Evolutionary conservation across 2,888 invertebrate genomes (phyloP).

Genomic region (Patella ulyssiponensis): DNA sequence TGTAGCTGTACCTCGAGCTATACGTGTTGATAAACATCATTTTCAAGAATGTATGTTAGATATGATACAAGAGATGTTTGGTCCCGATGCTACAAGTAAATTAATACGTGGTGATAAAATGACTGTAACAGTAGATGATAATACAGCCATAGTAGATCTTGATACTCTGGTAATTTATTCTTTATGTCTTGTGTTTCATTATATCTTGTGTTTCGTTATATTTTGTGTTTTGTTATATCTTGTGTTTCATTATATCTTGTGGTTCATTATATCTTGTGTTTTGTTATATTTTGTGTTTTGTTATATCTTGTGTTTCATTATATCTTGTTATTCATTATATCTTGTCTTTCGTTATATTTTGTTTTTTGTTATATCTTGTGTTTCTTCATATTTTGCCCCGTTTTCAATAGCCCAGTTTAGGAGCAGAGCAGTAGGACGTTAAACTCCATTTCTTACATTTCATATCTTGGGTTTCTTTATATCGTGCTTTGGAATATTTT

Average conservation of each 20-base stretch:
- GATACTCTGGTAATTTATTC: slow-evolving; percentile 79
- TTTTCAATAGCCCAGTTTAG: no score
- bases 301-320: background rate
- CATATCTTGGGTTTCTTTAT: no score
- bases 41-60: slow-evolving; percentile 91
- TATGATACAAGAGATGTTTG: slow-evolving; percentile 95
- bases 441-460: no score
- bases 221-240: background rate
- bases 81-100: slow-evolving; percentile 92
- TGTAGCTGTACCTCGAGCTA: slow-evolving; percentile 71
- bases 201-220: background rate
- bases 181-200: background rate
- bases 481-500: no score
- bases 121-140: slow-evolving; percentile 87
- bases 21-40: slow-evolving; percentile 90
- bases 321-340: background rate
- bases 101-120: slow-evolving; percentile 92
- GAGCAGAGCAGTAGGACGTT: no score
- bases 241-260: background rate
- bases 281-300: background rate
- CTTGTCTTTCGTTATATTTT: no score
- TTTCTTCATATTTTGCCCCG: slow-evolving; percentile 1
- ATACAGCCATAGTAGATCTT: slow-evolving; percentile 88
- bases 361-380: background rate
- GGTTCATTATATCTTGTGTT: background rate